Percentiles rank a stretch among this genome's conserved stretches.
Conservation (phyloP, 53 echinoderm and acorn worm genomes). For the Henricia sp. region DNA sequence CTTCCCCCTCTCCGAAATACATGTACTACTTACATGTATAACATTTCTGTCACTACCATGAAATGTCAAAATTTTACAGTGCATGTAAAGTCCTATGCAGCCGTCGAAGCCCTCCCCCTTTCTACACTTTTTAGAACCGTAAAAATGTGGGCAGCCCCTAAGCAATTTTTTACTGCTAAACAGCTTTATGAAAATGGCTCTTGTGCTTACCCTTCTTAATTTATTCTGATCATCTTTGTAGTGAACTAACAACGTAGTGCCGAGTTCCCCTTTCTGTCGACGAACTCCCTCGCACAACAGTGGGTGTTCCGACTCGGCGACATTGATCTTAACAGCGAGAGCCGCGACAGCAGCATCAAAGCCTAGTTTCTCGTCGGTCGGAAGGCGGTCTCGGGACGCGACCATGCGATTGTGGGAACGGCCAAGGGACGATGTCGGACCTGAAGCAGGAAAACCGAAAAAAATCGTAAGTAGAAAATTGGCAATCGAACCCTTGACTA, state of each 20-base stretch:
- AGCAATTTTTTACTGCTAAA: too few relatives aligned
- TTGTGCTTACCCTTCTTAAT: constrained; percentile 90
- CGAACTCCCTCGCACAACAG: constrained; percentile 94
- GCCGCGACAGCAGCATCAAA: constrained; percentile 93
- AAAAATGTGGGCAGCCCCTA: too few relatives aligned
- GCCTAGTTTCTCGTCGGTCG: constrained; percentile 85
- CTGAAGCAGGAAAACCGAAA: constrained; percentile 16
- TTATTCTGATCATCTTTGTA: constrained; percentile 93
- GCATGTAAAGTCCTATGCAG: too few relatives aligned
- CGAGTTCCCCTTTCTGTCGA: constrained; percentile 88
- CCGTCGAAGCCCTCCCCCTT: too few relatives aligned
- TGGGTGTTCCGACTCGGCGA: constrained; percentile 92
- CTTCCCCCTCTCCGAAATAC: too few relatives aligned
- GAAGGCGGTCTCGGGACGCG: constrained; percentile 70
- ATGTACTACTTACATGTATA: too few relatives aligned
- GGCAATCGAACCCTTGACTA: too few relatives aligned
- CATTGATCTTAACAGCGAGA: constrained; percentile 87
- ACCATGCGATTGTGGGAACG: constrained; percentile 48
- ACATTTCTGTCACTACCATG: too few relatives aligned
- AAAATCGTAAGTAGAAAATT: too few relatives aligned
- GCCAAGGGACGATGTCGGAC: constrained; percentile 44
- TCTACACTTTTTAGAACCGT: too few relatives aligned
- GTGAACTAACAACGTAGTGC: constrained; percentile 78
- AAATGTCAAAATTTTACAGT: too few relatives aligned
- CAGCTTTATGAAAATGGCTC: too few relatives aligned